Conservation (phyloP, 2,113 vertebrate species). For the Forbesichthys agassizii region DNA sequence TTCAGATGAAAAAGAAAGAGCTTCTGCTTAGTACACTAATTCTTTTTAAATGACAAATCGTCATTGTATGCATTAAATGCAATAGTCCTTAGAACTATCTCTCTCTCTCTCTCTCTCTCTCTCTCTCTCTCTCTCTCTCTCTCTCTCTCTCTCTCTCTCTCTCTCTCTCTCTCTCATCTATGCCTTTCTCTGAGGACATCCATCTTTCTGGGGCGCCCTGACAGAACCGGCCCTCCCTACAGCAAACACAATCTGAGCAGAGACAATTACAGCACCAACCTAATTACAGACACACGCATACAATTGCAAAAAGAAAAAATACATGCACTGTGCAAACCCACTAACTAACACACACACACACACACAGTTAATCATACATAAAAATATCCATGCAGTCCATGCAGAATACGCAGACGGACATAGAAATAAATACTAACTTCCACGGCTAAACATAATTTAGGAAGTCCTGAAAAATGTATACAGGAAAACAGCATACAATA, state of each 20-base stretch:
- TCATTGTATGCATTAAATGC: neutral
- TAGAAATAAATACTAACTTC: neutral
- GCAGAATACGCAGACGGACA: neutral
- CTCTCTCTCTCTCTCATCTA: constrained; percentile 13
- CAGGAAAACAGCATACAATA: constrained; percentile 19
- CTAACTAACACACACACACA: constrained; percentile 7
- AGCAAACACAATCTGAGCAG: constrained; percentile 52
- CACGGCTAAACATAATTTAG: constrained; percentile 23
- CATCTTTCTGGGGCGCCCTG: constrained; percentile 41
- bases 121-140: no score
- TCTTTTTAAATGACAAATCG: neutral
- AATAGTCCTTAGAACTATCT: constrained; percentile 21
- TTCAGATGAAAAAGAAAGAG: neutral
- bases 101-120: constrained; percentile 10
- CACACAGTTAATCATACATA: neutral
- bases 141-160: neutral
- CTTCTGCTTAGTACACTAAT: constrained; percentile 1
- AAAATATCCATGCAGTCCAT: neutral
- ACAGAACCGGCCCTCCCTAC: constrained; percentile 35
- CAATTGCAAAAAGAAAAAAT: constrained; percentile 9
- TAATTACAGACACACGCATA: constrained; percentile 56
- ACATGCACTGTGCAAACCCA: constrained; percentile 3
- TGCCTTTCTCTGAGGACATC: constrained; percentile 41
- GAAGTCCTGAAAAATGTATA: constrained; percentile 35
- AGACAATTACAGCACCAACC: constrained; percentile 58